Base-by-base conservation (phyloP, 2,888 invertebrate genomes). In the Magallana nippona region DNA sequence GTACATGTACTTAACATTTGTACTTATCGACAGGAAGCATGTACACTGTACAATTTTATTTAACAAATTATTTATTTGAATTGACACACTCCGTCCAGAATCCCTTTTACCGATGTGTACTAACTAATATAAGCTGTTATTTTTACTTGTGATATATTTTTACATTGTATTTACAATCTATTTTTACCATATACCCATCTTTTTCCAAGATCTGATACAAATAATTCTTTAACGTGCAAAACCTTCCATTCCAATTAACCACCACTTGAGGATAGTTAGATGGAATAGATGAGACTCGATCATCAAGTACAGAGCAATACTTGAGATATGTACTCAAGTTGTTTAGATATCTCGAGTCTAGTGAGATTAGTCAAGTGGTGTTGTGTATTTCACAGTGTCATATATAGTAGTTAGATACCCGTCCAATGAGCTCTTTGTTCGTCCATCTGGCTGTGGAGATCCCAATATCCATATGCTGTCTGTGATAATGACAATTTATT, bases 401-500 rank as follows among this genome's bases (percentile, higher is more conserved):
- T n/a, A n/a, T n/a, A n/a, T 44, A 44, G 44, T 44, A 44, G 44
- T 44, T 44, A 44, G 44, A 44, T 44, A 44, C 44, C 44, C 44
- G 44, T 44, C 44, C 44, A 44, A 44, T 44, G 44, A 44, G 11
- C 22, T 63, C 22, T 22, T 63, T 10, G 3, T 63, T 22, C 32
- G 27, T 63, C 27, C 27, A 13, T 11, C 2, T 63, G 27, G 63
- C 63, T 63, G 63, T 22, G 63, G 63, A 63, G 22, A 27, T 27
- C n/a, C 22, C 10, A 10, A 63, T 27, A 63, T 63, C 63, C 22
- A 19, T 22, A 32, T 27, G 27, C 22, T 63, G 22, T 63, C 63
- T 63, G 63, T 63, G 63, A 63, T 63, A 63, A 63, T 63, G 22
- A 63, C 13, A 15, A 63, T 27, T 5, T 63, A 63, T 63, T 63